Conservation (phyloP, 2,797 vertebrate species). For the Myotis planiceps region DNA sequence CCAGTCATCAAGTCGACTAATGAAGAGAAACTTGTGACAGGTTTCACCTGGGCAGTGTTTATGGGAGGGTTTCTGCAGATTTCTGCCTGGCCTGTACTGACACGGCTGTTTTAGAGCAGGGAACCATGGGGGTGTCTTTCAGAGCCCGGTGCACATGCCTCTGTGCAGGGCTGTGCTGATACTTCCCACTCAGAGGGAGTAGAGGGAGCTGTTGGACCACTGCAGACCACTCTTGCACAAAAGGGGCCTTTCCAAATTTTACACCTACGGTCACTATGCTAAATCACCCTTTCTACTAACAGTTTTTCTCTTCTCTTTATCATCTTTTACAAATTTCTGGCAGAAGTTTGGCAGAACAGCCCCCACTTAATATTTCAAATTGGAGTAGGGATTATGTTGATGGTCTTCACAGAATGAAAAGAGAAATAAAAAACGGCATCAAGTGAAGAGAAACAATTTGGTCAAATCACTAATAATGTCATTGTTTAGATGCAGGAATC, state of each 20-base stretch:
- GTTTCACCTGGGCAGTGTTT: slow-evolving; percentile 75
- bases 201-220: slow-evolving; percentile 62
- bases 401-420: background rate
- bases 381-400: background rate
- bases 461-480: background rate
- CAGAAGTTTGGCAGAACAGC: background rate
- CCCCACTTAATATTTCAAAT: background rate
- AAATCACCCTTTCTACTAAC: background rate
- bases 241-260: slow-evolving; percentile 26
- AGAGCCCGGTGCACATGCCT: accelerated
- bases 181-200: slow-evolving; percentile 64
- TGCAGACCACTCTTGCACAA: background rate
- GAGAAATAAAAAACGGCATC: background rate
- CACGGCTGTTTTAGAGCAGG: slow-evolving; percentile 52
- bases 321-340: background rate
- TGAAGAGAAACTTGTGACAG: slow-evolving; percentile 83
- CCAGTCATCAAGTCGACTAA: slow-evolving; percentile 81
- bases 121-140: background rate
- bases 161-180: background rate
- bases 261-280: background rate
- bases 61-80: slow-evolving; percentile 65
- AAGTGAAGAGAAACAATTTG: background rate
- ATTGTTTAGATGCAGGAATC: background rate
- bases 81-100: slow-evolving; percentile 47
- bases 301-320: background rate